Percentiles rank a stretch among this genome's conserved stretches.
These are phyloP conservation scores for Sebastes melanostomus DNA, from an alignment of 2,797 vertebrate genomes.

Conservation along the genomic window DNA sequence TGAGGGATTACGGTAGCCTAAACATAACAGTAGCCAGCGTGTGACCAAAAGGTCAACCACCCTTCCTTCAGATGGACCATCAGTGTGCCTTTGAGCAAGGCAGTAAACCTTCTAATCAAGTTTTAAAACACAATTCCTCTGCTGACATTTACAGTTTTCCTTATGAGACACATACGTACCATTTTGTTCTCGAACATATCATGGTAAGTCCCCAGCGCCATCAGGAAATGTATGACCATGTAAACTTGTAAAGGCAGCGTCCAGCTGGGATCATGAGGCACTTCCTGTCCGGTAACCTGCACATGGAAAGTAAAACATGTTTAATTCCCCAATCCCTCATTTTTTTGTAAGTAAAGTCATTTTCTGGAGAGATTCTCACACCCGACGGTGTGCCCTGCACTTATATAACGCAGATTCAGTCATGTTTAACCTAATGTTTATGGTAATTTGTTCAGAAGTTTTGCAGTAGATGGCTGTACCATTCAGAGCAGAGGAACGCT, in stretches of 20 bases:
- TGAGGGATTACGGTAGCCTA: constrained; percentile 40
- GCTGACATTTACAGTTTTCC: neutral
- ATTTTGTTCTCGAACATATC: constrained; percentile 81
- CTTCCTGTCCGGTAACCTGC: constrained; percentile 90
- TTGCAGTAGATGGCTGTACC: neutral
- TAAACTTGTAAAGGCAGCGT: constrained; percentile 79
- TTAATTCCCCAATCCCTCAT: neutral
- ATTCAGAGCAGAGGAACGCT: neutral
- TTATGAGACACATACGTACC: constrained; percentile 77
- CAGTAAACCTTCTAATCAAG: neutral
- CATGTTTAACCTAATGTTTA: neutral
- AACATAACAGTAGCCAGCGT: constrained; percentile 7
- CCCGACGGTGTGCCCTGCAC: neutral
- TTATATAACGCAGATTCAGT: neutral
- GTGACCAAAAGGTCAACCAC: neutral
- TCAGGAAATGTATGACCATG: constrained; percentile 82
- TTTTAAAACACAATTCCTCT: neutral
- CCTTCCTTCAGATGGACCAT: neutral
- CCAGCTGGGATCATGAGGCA: constrained; percentile 77
- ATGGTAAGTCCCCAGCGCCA: constrained; percentile 83
- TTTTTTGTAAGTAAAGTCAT: neutral
- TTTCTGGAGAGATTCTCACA: constrained; percentile 5
- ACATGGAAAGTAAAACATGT: constrained; percentile 26
- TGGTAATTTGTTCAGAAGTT: neutral
- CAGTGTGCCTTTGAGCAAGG: neutral